Percentiles rank a stretch among this genome's conserved stretches.
Conservation (phyloP, 2,113 vertebrate genomes). For the Maccullochella peelii region DNA sequence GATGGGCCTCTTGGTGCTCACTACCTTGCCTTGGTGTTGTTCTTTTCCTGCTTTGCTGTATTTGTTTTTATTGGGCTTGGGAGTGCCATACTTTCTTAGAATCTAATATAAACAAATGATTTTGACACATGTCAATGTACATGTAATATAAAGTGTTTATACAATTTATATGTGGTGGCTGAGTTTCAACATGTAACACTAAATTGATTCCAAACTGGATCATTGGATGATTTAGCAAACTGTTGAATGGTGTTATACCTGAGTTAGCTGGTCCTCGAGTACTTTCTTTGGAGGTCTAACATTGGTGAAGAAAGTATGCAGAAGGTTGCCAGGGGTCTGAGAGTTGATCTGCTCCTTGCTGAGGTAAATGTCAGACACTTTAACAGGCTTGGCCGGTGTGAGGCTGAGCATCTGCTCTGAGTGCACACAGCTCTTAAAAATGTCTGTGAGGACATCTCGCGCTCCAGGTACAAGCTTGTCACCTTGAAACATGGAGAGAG, state of each 20-base stretch:
- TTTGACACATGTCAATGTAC: background rate
- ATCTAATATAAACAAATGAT: conserved; percentile 83
- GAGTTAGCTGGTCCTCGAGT: conserved; percentile 96
- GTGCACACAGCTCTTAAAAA: conserved; percentile 96
- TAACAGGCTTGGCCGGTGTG: conserved; percentile 91
- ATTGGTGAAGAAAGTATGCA: conserved; percentile 95
- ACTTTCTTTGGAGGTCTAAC: conserved; percentile 95
- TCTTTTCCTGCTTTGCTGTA: conserved; percentile 96
- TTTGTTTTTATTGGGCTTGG: conserved; percentile 96
- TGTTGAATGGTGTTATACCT: conserved; percentile 81
- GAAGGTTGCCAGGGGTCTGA: conserved; percentile 94
- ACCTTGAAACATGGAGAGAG: conserved; percentile 79
- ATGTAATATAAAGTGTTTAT: background rate
- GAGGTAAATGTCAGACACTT: conserved; percentile 96
- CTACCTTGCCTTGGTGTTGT: conserved; percentile 95
- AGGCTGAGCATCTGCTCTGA: conserved; percentile 96
- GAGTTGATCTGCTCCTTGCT: conserved; percentile 98
- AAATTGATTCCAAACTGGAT: background rate
- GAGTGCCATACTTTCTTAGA: conserved; percentile 93
- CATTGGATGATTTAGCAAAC: background rate
- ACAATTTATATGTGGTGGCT: background rate
- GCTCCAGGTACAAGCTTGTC: conserved; percentile 93
- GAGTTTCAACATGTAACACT: background rate
- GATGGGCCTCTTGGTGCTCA: conserved; percentile 95
- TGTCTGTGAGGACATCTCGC: conserved; percentile 93